Base-by-base conservation (phyloP, 1,140 invertebrate species). In the Saccostrea echinata region DNA sequence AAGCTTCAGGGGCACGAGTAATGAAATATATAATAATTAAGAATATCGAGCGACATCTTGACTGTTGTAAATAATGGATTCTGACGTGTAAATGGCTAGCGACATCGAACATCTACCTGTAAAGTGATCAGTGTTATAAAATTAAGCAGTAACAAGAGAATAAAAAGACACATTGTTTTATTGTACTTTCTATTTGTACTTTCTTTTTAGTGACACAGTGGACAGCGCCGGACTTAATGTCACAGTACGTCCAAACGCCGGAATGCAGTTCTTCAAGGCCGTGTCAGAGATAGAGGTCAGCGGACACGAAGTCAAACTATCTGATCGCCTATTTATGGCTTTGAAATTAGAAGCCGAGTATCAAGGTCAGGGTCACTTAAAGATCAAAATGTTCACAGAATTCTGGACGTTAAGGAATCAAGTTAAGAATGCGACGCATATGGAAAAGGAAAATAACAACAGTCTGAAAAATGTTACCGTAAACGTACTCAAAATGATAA, bases 221-320 rank as follows among this genome's bases (percentile, higher is more conserved):
- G 90, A 90, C 43, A 86, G 88, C 24, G 21, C 51, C 11, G 87
- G 88, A 3, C 61, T 81, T 13, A 90, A 90, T 55, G 51, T 87
- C 8, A 90, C 90, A 1, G 82, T 86, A 4, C 87, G 82, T 88
- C 90, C 90, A 6, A 80, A 35, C 6, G 90, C 88, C 13, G n/a
- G 3, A 1, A 89, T 90, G 88, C 64, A 53, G 9, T 90, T 90
- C 82, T 90, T 84, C 76, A 88, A 88, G 30, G 88, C 86, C 1
- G 80, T 90, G 30, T 52, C 90, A 6, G 86, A 86, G 0, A 84
- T 86, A 33, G 90, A 90, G 21, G 86, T 90, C 13, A 90, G 86
- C 43, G 90, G 90, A 43, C 76, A n/a, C 57, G 90, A 90, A 52
- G 88, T 90, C 35, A 90, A 89, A 84, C 84, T 90, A 16, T 68